Base-by-base conservation (phyloP, 1,140 invertebrate genomes). In the Calliphora vicina region DNA sequence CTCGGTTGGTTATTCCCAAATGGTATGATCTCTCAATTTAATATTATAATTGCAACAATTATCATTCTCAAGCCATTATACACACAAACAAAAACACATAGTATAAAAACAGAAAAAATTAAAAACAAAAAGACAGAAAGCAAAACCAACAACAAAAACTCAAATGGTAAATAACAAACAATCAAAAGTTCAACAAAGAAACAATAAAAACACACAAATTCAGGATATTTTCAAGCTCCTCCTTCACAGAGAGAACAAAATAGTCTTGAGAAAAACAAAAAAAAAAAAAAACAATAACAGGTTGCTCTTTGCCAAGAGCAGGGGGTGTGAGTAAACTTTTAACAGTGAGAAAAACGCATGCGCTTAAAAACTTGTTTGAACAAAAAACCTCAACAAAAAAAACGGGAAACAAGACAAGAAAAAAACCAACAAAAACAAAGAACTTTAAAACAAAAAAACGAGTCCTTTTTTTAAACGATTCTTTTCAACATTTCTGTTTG, bases 31-130 rank as follows among this genome's bases (percentile, higher is more conserved):
- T 87, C 87, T 87, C 88, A 89, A 89, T 89, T 89, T 89, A 88
- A 89, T 89, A 89, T 89, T 89, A 89, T 89, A 89, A 89, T 89
- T 89, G 88, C 88, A 86, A 87, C 88, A 89, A 89, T 89, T 89
- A 89, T 89, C 88, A 89, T 89, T 89, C 88, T 89, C 88, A 88
- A 89, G 88, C 88, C 88, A 83, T 81, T 20, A 45, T 43, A 20
- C 35, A 78, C 35, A 42, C 15, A 45, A 23, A 78, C 9, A 23
- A 43, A 78, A 74, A 74, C 0, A 74, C 26, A 73, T 50, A 6
- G 42, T 43, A 43, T 43, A 50, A 9, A 42, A 17, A 43, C 74
- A 78, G 20, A 15, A 43, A 12, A 78, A 43, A 78, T 23, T 78
- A 78, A 45, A 23, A 78, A 76, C n/a, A n/a, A n/a, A n/a, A n/a